Evolutionary conservation across 2,797 vertebrate genomes (phyloP), one percentile per base, ranked within the genome.

Genomic region (Eleutherodactylus coqui): DNA sequence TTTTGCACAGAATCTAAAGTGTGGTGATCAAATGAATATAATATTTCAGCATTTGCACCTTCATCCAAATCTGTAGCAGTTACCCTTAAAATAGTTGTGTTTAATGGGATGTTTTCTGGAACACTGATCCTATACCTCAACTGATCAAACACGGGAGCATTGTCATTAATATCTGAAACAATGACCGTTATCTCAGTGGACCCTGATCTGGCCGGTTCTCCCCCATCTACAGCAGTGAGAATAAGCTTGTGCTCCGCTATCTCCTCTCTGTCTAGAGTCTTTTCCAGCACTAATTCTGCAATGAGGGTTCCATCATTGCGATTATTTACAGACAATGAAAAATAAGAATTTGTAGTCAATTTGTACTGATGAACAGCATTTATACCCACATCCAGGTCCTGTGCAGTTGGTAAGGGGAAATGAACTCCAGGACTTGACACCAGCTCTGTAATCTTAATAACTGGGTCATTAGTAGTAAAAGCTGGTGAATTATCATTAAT

Each of bases 341-440:
- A 91, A 87, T 89, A 88, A 13, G 91, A 89, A 5, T 90, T 92
- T 86, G 90, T 86, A 76, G 89, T 91, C 34, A 93, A 81, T 62
- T 87, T 88, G 10, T 92, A 93, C 86, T 90, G 90, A 81, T 80
- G 91, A 47, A 93, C 90, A 58, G 90, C 90, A 89, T 93, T 92
- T 88, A 85, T 89, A 4, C 89, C 90, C 75, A 87, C 34, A 24
- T 90, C 90, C 83, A 89, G 76, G 81, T 93, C 92, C 85, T 91
- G 88, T 70, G 92, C 91, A 79, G 89, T 92, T 55, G 90, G 89
- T 83, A 91, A 86, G 8, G 89, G 89, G 84, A 92, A 92, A 43
- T 89, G 89, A 73, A 90, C 89, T 62, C 90, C 92, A 64, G 90
- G 89, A 43, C 88, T 89, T 72, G 89, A 84, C 43, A 97, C 96